A percentile compares a stretch with the other conserved stretches of the same genome.
Evolutionary conservation across 2,888 invertebrate species (phyloP).

Genomic region (Cecidostiba fungosa): DNA sequence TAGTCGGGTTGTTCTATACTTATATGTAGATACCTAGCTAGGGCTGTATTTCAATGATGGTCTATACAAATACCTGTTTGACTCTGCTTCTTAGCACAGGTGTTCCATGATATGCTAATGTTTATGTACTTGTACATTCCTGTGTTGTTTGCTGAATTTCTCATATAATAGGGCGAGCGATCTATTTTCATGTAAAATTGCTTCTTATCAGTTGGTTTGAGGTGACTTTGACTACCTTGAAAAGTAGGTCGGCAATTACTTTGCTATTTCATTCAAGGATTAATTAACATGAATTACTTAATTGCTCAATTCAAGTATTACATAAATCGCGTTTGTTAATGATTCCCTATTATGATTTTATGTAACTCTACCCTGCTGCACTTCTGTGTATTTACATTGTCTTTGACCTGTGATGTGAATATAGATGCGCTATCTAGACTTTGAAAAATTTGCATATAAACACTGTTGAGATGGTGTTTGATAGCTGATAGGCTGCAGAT

Average conservation of each 20-base stretch:
- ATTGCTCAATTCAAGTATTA: slow-evolving; percentile 48
- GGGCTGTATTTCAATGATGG: not conserved
- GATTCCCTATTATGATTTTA: slow-evolving; percentile 31
- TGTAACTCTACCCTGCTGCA: slow-evolving; percentile 12
- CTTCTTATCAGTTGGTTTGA: not conserved
- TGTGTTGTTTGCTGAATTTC: not conserved
- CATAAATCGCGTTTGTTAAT: slow-evolving; percentile 19
- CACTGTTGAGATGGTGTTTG: not conserved
- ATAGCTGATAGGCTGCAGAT: not conserved
- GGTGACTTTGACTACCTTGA: slow-evolving; percentile 11
- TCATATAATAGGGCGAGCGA: too few relatives aligned
- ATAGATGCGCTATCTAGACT: not conserved
- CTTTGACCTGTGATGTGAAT: not conserved
- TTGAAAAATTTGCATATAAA: not conserved
- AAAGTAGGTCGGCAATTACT: slow-evolving; percentile 53
- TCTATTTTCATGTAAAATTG: not conserved
- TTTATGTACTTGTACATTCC: not conserved
- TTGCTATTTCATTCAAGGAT: slow-evolving; percentile 25
- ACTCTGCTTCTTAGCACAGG: not conserved
- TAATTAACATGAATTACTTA: slow-evolving; percentile 55
- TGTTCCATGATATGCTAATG: not conserved
- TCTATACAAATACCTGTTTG: not conserved
- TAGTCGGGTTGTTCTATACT: too few relatives aligned
- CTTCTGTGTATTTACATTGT: not conserved
- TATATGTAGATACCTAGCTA: too few relatives aligned